Evolutionary conservation across 2,113 vertebrate species (phyloP).

Genomic region (Thymallus thymallus): DNA sequence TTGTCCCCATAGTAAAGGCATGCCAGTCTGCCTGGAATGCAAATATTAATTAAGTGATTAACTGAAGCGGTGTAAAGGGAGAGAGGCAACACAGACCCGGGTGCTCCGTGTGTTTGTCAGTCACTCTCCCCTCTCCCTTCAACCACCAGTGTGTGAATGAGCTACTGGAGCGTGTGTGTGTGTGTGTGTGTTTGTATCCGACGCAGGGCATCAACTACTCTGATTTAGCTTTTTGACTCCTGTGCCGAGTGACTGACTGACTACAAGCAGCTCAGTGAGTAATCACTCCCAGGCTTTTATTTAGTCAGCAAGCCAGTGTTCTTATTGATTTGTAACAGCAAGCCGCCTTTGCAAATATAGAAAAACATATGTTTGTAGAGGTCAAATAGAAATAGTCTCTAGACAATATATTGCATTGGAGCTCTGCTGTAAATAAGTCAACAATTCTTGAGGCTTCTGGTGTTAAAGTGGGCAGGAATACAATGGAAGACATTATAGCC

Average conservation of each 20-base stretch:
- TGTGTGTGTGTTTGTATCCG: not conserved
- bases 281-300: constrained; percentile 6
- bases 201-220: not conserved
- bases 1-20: not conserved
- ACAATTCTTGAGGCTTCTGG: too few relatives aligned
- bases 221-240: constrained; percentile 19
- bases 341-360: not conserved
- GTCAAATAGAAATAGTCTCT: not conserved
- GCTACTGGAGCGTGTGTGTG: not conserved
- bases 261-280: not conserved
- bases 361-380: not conserved
- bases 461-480: too few relatives aligned
- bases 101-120: not conserved
- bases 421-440: too few relatives aligned
- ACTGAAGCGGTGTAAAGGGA: not conserved
- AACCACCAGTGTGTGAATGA: not conserved
- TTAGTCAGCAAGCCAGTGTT: not conserved
- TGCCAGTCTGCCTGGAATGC: not conserved
- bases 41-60: constrained; percentile 6
- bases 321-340: constrained; percentile 3
- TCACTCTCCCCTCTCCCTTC: not conserved
- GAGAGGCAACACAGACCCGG: not conserved
- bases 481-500: too few relatives aligned
- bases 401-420: too few relatives aligned
- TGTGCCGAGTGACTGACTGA: constrained; percentile 1